phyloP scores from a whole-genome alignment of 1,140 invertebrate genomes.

The Drosophila auraria region DNA sequence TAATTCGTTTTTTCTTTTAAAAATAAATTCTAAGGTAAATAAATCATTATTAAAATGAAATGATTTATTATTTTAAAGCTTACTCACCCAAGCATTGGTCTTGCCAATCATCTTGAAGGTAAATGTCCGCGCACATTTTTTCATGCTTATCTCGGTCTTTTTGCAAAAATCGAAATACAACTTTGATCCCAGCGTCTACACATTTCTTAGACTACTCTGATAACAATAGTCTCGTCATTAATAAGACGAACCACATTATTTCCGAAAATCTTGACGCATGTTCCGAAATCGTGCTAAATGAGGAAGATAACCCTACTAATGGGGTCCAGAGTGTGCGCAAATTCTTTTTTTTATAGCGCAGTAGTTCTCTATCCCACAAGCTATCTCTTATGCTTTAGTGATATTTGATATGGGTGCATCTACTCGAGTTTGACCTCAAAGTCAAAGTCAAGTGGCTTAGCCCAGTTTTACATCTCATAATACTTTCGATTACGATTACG shows the following conservation, averaged over 20 bases:
- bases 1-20: background rate
- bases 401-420: slow-evolving; percentile 22
- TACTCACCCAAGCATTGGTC: slow-evolving; percentile 26
- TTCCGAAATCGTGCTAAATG: slow-evolving; percentile 1
- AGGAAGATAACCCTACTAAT: slow-evolving; percentile 37
- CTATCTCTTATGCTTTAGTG: background rate
- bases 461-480: slow-evolving; percentile 46
- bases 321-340: slow-evolving; percentile 3
- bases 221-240: slow-evolving; percentile 9
- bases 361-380: background rate
- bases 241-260: background rate
- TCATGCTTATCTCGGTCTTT: slow-evolving; percentile 8
- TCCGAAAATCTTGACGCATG: slow-evolving; percentile 16
- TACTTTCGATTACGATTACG: slow-evolving; percentile 41
- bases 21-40: background rate
- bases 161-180: slow-evolving; percentile 18
- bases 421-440: slow-evolving; percentile 38
- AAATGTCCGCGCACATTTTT: slow-evolving; percentile 1
- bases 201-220: slow-evolving; percentile 13
- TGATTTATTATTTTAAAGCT: background rate
- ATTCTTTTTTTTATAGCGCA: background rate
- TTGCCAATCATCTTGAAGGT: slow-evolving; percentile 21
- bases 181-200: slow-evolving; percentile 7
- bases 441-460: slow-evolving; percentile 66
- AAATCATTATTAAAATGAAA: background rate